Evolutionary conservation across 1,140 invertebrate species (phyloP).

Genomic region (Drosophila sulfurigaster): DNA sequence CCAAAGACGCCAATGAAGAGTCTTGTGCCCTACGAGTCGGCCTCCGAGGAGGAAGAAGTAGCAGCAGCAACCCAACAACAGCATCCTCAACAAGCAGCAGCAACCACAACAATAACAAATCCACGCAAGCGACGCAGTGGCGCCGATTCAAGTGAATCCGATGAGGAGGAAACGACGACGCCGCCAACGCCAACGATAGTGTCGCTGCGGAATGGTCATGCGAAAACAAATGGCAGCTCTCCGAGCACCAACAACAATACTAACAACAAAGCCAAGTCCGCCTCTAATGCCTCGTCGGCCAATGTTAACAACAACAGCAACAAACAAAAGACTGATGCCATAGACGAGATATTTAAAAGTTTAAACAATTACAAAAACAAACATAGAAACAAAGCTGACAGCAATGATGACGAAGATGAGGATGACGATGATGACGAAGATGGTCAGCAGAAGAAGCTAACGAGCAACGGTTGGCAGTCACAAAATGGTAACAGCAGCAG

Average conservation of each 20-base stretch:
- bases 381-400: conserved; percentile 37
- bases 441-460: conserved; percentile 10
- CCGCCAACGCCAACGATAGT: conserved; percentile 2
- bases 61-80: conserved; percentile 13
- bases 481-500: conserved; percentile 37
- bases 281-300: conserved; percentile 57
- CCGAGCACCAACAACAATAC: conserved; percentile 12
- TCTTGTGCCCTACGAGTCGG: conserved; percentile 81
- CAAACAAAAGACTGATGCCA: conserved; percentile 81
- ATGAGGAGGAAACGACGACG: conserved; percentile 28
- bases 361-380: conserved; percentile 64
- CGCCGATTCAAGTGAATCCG: conserved; percentile 55
- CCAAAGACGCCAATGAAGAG: conserved; percentile 72
- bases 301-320: conserved; percentile 47
- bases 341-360: conserved; percentile 82
- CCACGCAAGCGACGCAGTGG: conserved; percentile 66
- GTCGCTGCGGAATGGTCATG: conserved; percentile 50
- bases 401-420: conserved; percentile 30
- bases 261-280: conserved; percentile 40
- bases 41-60: conserved; percentile 77
- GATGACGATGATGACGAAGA: conserved; percentile 9
- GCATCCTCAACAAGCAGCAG: conserved; percentile 9
- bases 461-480: conserved; percentile 35
- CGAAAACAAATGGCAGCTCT: conserved; percentile 51
- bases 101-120: conserved; percentile 38